These are phyloP conservation scores for Neogobius melanostomus DNA, from an alignment of 2,113 vertebrate species.

Conservation along the genomic window DNA sequence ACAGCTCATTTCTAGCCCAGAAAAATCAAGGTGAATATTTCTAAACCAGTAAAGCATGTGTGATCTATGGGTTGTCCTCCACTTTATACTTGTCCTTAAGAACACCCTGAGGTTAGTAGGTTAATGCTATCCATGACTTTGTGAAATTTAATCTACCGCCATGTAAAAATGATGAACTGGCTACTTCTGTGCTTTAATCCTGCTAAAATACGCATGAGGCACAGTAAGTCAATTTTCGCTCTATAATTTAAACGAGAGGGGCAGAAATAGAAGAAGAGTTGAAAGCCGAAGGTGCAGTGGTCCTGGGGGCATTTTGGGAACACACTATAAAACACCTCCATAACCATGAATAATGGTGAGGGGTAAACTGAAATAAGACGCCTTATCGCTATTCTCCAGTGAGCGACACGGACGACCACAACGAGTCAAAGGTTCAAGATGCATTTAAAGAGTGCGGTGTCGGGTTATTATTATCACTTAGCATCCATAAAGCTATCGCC, in stretches of 20 bases:
- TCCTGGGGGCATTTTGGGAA: constrained; percentile 29
- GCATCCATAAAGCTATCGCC: constrained; percentile 49
- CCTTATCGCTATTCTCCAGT: constrained; percentile 54
- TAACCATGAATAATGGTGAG: constrained; percentile 55
- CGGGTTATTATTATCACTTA: constrained; percentile 51
- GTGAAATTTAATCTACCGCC: constrained; percentile 8
- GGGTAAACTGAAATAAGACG: constrained; percentile 57
- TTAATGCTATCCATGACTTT: constrained; percentile 19
- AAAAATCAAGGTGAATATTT: constrained; percentile 27
- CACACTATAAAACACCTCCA: constrained; percentile 50
- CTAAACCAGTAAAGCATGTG: constrained; percentile 33
- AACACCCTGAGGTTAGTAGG: constrained; percentile 13
- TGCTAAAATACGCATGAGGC: constrained; percentile 10
- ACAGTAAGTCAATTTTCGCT: not conserved
- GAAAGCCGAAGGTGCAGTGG: constrained; percentile 19
- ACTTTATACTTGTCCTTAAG: not conserved
- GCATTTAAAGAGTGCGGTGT: constrained; percentile 50
- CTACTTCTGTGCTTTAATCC: constrained; percentile 11
- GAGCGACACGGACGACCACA: constrained; percentile 26
- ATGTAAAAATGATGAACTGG: constrained; percentile 13
- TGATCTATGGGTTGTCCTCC: constrained; percentile 11
- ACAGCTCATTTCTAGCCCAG: constrained; percentile 37
- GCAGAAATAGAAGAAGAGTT: constrained; percentile 15
- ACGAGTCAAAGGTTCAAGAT: constrained; percentile 58
- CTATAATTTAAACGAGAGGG: constrained; percentile 8